These are phyloP conservation scores for Ceratina australensis DNA, from an alignment of 1,140 invertebrate genomes.

Conservation along the genomic window DNA sequence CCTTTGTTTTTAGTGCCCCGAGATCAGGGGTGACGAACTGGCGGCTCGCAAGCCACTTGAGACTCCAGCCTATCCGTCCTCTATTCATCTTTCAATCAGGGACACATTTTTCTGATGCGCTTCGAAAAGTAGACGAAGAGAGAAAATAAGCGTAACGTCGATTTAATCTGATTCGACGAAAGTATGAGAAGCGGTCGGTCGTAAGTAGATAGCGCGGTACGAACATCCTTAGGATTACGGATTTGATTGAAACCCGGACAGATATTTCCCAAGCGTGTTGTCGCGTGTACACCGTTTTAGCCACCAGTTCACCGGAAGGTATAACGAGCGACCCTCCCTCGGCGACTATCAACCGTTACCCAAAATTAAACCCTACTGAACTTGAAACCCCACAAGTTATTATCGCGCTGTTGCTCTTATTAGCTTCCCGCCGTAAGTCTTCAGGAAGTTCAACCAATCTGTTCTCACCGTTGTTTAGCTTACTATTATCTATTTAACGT, in stretches of 20 bases:
- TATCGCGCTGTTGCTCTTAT: conserved; percentile 47
- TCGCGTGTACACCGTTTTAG: conserved; percentile 57
- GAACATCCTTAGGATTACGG: conserved; percentile 48
- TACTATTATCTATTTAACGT: too few relatives aligned
- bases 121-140: too few relatives aligned
- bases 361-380: conserved; percentile 66
- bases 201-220: conserved; percentile 13
- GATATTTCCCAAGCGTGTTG: conserved; percentile 70
- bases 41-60: too few relatives aligned
- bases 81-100: too few relatives aligned
- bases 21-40: too few relatives aligned
- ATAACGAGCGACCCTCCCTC: conserved; percentile 61
- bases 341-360: conserved; percentile 66
- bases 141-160: not conserved
- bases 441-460: not conserved
- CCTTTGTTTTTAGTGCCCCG: not conserved
- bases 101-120: too few relatives aligned
- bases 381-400: conserved; percentile 63
- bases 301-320: conserved; percentile 58
- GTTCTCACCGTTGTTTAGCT: not conserved
- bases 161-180: not conserved
- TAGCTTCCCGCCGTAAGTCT: conserved; percentile 21
- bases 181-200: not conserved
- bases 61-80: too few relatives aligned
- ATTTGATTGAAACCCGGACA: conserved; percentile 64